A percentile compares a stretch with the other conserved stretches of the same genome.
Conservation (phyloP, 2,113 vertebrate genomes). For the Osmerus eperlanus region DNA sequence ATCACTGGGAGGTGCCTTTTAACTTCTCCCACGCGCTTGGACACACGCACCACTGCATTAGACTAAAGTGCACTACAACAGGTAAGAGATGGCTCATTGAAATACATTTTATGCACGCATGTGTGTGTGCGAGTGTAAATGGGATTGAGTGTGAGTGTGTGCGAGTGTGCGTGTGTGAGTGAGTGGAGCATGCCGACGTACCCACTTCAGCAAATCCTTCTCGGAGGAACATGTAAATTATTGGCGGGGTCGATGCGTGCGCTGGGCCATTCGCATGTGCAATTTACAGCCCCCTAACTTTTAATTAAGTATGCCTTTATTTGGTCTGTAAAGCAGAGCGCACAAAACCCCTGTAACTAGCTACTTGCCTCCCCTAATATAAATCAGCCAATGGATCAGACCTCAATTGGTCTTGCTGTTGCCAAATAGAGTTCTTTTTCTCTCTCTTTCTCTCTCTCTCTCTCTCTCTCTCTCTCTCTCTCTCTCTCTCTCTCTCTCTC, state of each 20-base stretch:
- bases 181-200: too few relatives aligned
- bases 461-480: slow-evolving; percentile 1
- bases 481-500: neutral
- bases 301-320: slow-evolving; percentile 72
- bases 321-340: slow-evolving; percentile 69
- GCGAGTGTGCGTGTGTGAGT: too few relatives aligned
- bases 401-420: slow-evolving; percentile 23
- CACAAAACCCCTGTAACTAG: slow-evolving; percentile 59
- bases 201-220: slow-evolving; percentile 25
- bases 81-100: too few relatives aligned
- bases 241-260: slow-evolving; percentile 62
- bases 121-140: too few relatives aligned
- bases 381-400: slow-evolving; percentile 48
- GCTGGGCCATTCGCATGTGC: slow-evolving; percentile 67
- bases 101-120: too few relatives aligned
- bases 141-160: too few relatives aligned
- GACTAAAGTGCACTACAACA: too few relatives aligned
- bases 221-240: slow-evolving; percentile 68
- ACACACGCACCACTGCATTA: too few relatives aligned
- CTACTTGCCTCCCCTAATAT: slow-evolving; percentile 36
- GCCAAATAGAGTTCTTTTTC: slow-evolving; percentile 25
- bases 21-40: too few relatives aligned
- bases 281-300: slow-evolving; percentile 67
- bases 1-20: neutral
- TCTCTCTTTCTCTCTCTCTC: too few relatives aligned